Evolutionary conservation across 2,888 invertebrate species (phyloP), one percentile per base, ranked within the genome.

Genomic region (Xestobium rufovillosum): DNA sequence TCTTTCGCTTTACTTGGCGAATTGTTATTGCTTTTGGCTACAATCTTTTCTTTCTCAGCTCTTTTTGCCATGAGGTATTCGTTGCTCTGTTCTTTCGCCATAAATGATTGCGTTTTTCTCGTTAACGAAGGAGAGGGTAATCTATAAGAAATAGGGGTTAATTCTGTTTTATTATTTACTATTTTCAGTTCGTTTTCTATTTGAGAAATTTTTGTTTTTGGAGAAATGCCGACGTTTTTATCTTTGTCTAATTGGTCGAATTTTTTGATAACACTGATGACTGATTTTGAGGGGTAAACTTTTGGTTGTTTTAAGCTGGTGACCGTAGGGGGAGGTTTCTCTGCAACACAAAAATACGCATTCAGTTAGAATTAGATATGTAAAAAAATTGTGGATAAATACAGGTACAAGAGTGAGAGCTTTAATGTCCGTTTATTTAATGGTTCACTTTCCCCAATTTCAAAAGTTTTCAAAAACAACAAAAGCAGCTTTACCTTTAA

Each of bases 41-140:
- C 23, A 9, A 26, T 36, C n/a, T n/a, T n/a, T n/a, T n/a, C n/a
- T n/a, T n/a, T n/a, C n/a, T n/a, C n/a, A n/a, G n/a, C n/a, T n/a
- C n/a, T n/a, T 35, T 42, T 44, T 15, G 63, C 36, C 31, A 49
- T 41, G 11, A 44, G 49, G 56, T 48, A 65, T 55, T 52, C 67
- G 57, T 52, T 66, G 57, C 39, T 66, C 62, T 41, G 66, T 41
- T 58, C 59, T 44, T 57, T 67, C 49, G 68, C 67, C 30, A 64
- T 61, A 8, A 68, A 63, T 16, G 68, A 63, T 48, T 63, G 64
- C 42, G 66, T 67, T 63, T 70, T 61, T 59, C 68, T 61, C 50
- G 66, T 58, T 46, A 64, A 48, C 44, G 65, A 52, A 3, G 62
- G 59, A 2, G 70, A 69, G 37, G 61, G 63, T 47, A 67, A 65